Evolutionary conservation across 2,797 vertebrate species (phyloP).

Genomic region (Sparidentex hasta): DNA sequence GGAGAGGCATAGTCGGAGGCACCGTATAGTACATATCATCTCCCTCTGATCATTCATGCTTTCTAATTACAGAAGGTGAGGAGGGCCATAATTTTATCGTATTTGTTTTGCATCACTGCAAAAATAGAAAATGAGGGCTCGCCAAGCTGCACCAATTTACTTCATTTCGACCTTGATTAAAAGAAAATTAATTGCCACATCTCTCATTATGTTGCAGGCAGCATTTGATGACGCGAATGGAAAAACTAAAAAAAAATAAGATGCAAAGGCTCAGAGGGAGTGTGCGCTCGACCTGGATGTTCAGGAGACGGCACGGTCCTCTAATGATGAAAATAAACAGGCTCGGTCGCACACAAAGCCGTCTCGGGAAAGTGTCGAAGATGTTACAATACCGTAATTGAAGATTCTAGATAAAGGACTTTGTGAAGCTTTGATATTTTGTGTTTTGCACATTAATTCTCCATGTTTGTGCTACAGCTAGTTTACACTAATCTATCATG

Average conservation of each 20-base stretch:
- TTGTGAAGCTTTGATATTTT: slow-evolving; percentile 6
- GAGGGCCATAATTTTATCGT: slow-evolving; percentile 99
- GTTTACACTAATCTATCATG: background rate
- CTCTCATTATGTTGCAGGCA: slow-evolving; percentile 98
- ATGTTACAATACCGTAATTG: slow-evolving; percentile 64
- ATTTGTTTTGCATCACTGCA: slow-evolving; percentile 99
- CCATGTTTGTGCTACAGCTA: slow-evolving; percentile 19
- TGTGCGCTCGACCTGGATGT: slow-evolving; percentile 79
- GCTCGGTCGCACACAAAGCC: slow-evolving; percentile 70
- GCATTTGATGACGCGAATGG: slow-evolving; percentile 93
- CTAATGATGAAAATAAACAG: slow-evolving; percentile 84
- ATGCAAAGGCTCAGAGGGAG: slow-evolving; percentile 76
- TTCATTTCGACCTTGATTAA: slow-evolving; percentile 99
- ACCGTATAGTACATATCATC: slow-evolving; percentile 91
- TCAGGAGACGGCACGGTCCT: slow-evolving; percentile 74
- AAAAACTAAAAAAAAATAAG: slow-evolving; percentile 80
- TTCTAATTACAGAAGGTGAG: slow-evolving; percentile 99
- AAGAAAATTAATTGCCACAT: slow-evolving; percentile 99
- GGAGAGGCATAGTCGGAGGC: slow-evolving; percentile 78
- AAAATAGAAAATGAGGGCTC: slow-evolving; percentile 99
- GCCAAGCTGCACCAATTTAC: slow-evolving; percentile 98
- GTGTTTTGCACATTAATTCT: slow-evolving; percentile 32
- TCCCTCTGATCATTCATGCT: slow-evolving; percentile 97
- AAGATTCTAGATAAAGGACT: slow-evolving; percentile 36
- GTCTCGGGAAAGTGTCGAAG: slow-evolving; percentile 74